These are phyloP conservation scores for Dryocosmus kuriphilus DNA, from an alignment of 2,888 invertebrate genomes.

Conservation along the genomic window DNA sequence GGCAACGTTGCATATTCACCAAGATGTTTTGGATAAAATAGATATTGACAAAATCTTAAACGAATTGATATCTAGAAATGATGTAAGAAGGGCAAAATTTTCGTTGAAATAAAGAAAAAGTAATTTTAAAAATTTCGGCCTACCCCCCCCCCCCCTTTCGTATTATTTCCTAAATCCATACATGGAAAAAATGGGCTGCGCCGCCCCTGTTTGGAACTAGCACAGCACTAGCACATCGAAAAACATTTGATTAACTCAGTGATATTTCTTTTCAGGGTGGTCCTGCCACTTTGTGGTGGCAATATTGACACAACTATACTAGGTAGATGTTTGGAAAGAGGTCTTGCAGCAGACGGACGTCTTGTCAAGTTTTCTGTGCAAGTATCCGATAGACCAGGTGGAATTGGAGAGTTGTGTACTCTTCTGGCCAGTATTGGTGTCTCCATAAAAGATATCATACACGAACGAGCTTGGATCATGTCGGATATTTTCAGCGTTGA, in stretches of 20 bases:
- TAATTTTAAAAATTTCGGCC: too few species aligned
- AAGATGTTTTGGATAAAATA: too few species aligned
- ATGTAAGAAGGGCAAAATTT: too few species aligned
- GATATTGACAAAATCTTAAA: too few species aligned
- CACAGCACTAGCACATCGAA: not conserved
- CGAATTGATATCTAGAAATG: too few species aligned
- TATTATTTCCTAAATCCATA: too few species aligned
- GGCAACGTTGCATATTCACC: too few species aligned
- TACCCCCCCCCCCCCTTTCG: too few species aligned
- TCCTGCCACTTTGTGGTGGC: slow-evolving; percentile 90
- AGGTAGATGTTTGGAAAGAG: slow-evolving; percentile 92
- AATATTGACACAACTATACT: slow-evolving; percentile 95
- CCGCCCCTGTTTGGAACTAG: too few species aligned
- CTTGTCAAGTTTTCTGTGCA: slow-evolving; percentile 87
- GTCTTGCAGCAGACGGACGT: slow-evolving; percentile 91
- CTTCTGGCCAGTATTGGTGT: slow-evolving; percentile 88
- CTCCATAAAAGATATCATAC: slow-evolving; percentile 96
- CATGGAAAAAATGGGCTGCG: too few species aligned
- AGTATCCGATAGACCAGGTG: slow-evolving; percentile 92
- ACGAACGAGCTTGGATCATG: slow-evolving; percentile 96
- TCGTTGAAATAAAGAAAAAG: too few species aligned
- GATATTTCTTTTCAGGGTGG: slow-evolving; percentile 82
- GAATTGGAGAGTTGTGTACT: slow-evolving; percentile 90
- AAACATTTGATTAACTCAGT: not conserved
- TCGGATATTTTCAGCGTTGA: slow-evolving; percentile 91